Evolutionary conservation across 2,888 invertebrate species (phyloP).

Genomic region (Beris chalybata): DNA sequence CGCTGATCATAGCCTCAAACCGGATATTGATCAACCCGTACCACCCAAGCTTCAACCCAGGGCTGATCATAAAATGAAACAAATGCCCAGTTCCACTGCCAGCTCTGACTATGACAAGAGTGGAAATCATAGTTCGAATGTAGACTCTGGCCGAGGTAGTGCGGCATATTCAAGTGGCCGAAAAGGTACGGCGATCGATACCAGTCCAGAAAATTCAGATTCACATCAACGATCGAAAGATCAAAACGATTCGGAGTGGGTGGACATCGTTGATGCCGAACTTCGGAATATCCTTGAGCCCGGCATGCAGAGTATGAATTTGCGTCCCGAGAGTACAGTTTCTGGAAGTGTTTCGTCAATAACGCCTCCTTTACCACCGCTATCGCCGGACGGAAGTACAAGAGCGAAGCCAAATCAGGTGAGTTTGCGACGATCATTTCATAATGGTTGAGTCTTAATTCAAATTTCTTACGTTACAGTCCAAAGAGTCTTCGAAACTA

Average conservation of each 20-base stretch:
- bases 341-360: slow-evolving; percentile 71
- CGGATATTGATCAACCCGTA: slow-evolving; percentile 47
- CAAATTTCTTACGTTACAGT: slow-evolving; percentile 27
- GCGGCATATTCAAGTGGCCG: slow-evolving; percentile 77
- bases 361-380: slow-evolving; percentile 76
- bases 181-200: slow-evolving; percentile 59
- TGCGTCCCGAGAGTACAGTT: slow-evolving; percentile 64
- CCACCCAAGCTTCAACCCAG: slow-evolving; percentile 31
- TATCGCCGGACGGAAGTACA: slow-evolving; percentile 67
- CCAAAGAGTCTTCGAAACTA: slow-evolving; percentile 52
- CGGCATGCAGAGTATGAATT: slow-evolving; percentile 65
- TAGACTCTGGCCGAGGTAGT: slow-evolving; percentile 79
- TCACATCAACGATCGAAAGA: slow-evolving; percentile 52
- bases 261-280: slow-evolving; percentile 78
- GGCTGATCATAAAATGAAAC: slow-evolving; percentile 45
- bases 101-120: slow-evolving; percentile 77
- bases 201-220: slow-evolving; percentile 63
- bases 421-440: not conserved
- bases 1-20: slow-evolving; percentile 21
- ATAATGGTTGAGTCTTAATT: not conserved
- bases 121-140: slow-evolving; percentile 73
- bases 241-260: slow-evolving; percentile 74
- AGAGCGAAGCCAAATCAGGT: slow-evolving; percentile 37
- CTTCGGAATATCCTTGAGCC: slow-evolving; percentile 76
- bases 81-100: slow-evolving; percentile 62